Conservation (phyloP, 2,797 vertebrate genomes). For the Cetoscarus ocellatus region DNA sequence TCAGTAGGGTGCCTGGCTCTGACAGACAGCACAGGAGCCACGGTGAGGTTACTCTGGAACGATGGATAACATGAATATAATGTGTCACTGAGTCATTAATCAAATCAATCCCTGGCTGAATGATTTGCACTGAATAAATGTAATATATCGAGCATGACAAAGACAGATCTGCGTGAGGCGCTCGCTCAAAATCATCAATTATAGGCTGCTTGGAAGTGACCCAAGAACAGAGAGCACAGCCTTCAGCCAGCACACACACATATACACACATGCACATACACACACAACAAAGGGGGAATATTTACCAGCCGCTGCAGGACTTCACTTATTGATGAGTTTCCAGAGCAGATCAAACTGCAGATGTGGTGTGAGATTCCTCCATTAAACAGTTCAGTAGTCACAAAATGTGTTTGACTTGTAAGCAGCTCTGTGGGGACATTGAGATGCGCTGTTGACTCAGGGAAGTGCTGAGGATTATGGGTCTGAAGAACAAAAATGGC, state of each 20-base stretch:
- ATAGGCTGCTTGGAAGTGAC: constrained; percentile 73
- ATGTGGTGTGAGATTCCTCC: not conserved
- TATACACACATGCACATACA: not conserved
- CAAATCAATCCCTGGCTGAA: constrained; percentile 76
- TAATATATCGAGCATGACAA: constrained; percentile 84
- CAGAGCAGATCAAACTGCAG: constrained; percentile 24
- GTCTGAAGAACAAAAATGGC: not conserved
- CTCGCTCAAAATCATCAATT: constrained; percentile 82
- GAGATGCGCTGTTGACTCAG: not conserved
- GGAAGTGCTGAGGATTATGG: not conserved
- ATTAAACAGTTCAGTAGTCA: constrained; percentile 22
- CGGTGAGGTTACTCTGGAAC: constrained; percentile 54
- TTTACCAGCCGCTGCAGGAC: constrained; percentile 7
- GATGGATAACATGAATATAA: constrained; percentile 73
- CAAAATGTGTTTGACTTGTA: constrained; percentile 8
- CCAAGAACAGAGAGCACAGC: constrained; percentile 63
- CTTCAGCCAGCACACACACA: constrained; percentile 27
- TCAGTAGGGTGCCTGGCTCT: constrained; percentile 69
- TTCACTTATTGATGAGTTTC: constrained; percentile 41
- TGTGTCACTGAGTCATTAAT: constrained; percentile 83
- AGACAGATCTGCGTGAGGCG: constrained; percentile 80
- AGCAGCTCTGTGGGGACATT: too few relatives aligned
- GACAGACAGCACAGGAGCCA: constrained; percentile 13
- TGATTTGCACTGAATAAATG: constrained; percentile 84
- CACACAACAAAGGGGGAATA: not conserved